Evolutionary conservation across 2,888 invertebrate genomes (phyloP), one percentile per base, ranked within the genome.

Genomic region (Nomada goodeniana): DNA sequence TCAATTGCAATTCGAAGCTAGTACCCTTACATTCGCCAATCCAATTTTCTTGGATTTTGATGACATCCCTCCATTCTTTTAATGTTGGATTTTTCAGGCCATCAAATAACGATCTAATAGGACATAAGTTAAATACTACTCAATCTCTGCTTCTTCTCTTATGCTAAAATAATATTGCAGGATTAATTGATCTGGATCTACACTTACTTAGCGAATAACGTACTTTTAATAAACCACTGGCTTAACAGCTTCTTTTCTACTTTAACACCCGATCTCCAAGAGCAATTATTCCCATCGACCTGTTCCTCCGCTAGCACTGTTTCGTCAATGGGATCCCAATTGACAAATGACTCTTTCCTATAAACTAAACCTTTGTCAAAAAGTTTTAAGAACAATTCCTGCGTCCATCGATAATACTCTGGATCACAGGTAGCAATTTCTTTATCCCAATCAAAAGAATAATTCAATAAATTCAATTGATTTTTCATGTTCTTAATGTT

Each of bases 291-390:
- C 64, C 96, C 96, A 94, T 99, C 98, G 4, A 99, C 98, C 95
- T 99, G 99, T 93, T 99, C 99, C 94, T 99, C 98, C 5, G 99
- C 99, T 84, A 99, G 94, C 1, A 99, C 99, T 3, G 99, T 99
- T 94, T 97, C 94, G 94, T 99, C 99, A 0, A 99, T 95, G 2
- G 99, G 99, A 95, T 99, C 99, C 99, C 99, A 99, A 94, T 99
- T 99, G 0, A 99, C 99, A 84, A 96, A 94, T 15, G 98, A 97
- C 95, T 97, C 96, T 93, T 96, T 97, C 92, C 97, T 97, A 94
- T 99, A 99, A 1, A 96, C 97, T 67, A 99, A 95, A 4, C 97
- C 98, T 68, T 96, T 95, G 90, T 98, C 96, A 94, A 95, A 97
- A 88, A 99, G 94, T 94, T 98, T 96, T 18, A 99, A 94, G 94